Evolutionary conservation across 2,888 invertebrate genomes (phyloP).

Genomic region (Lysandra coridon): DNA sequence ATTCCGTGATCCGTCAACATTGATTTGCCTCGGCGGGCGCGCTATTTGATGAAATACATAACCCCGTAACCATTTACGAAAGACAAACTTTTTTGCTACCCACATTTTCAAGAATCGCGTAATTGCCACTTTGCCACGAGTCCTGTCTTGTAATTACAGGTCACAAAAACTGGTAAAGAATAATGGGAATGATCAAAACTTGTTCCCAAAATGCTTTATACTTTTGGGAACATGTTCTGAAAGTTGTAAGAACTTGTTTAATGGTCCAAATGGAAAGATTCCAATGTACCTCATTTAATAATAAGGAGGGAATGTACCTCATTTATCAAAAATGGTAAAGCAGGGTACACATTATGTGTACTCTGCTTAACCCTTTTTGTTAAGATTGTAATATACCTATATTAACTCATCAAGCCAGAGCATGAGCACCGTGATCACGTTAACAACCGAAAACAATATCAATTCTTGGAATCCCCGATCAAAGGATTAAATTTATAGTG

Average conservation of each 20-base stretch:
- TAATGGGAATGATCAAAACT: slow-evolving; percentile 37
- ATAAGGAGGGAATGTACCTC: no score
- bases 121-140: background rate
- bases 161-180: slow-evolving; percentile 36
- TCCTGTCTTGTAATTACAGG: background rate
- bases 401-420: no score
- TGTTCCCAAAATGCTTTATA: slow-evolving; percentile 36
- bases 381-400: no score
- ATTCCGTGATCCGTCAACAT: slow-evolving; percentile 35
- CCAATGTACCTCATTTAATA: background rate
- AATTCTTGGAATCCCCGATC: no score
- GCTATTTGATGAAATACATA: slow-evolving; percentile 29
- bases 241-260: background rate
- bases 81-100: background rate
- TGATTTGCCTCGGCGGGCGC: background rate
- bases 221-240: background rate
- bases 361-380: background rate
- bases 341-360: background rate
- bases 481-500: background rate
- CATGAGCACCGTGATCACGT: no score
- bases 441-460: no score
- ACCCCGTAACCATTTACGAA: background rate
- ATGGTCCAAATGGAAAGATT: background rate
- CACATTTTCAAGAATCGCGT: background rate
- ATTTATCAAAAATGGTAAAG: no score